phyloP scores from a whole-genome alignment of 2,797 vertebrate species.

The Pseudochirops cupreus region DNA sequence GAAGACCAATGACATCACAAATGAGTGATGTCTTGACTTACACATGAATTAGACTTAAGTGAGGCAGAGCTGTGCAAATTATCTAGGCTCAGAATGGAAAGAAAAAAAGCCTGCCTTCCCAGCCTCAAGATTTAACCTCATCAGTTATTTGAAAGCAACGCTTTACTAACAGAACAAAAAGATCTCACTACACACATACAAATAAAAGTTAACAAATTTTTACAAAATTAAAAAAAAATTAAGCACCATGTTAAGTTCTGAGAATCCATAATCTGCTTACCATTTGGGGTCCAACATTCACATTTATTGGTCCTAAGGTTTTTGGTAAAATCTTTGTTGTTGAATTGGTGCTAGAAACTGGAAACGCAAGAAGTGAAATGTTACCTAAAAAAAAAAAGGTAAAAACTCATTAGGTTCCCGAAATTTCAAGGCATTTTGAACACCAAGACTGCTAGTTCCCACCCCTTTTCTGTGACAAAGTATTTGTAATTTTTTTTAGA shows the following conservation, averaged over 20 bases:
- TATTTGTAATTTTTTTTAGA: background rate
- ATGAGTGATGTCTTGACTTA: background rate
- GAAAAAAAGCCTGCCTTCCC: background rate
- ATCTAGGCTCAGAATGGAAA: background rate
- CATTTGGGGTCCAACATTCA: slow-evolving; percentile 91
- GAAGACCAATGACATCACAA: no score
- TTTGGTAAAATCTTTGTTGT: slow-evolving; percentile 89
- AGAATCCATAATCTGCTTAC: slow-evolving; percentile 84
- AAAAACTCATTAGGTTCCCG: slow-evolving; percentile 61
- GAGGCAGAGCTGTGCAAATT: background rate
- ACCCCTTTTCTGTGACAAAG: background rate
- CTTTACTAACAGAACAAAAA: slow-evolving; percentile 1
- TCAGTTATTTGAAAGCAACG: slow-evolving; percentile 50
- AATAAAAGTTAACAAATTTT: slow-evolving; percentile 23
- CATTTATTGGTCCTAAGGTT: slow-evolving; percentile 90
- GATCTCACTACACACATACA: background rate
- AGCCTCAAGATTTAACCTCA: slow-evolving; percentile 17
- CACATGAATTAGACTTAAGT: background rate
- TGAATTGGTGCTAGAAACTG: slow-evolving; percentile 86
- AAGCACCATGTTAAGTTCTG: slow-evolving; percentile 32
- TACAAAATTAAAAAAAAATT: slow-evolving; percentile 1
- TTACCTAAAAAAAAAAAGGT: slow-evolving; percentile 84
- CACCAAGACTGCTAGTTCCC: background rate
- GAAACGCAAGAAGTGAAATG: slow-evolving; percentile 87
- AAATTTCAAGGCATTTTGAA: background rate